Conservation (phyloP, 2,888 invertebrate species). For the Drosophila pseudotakahashii region DNA sequence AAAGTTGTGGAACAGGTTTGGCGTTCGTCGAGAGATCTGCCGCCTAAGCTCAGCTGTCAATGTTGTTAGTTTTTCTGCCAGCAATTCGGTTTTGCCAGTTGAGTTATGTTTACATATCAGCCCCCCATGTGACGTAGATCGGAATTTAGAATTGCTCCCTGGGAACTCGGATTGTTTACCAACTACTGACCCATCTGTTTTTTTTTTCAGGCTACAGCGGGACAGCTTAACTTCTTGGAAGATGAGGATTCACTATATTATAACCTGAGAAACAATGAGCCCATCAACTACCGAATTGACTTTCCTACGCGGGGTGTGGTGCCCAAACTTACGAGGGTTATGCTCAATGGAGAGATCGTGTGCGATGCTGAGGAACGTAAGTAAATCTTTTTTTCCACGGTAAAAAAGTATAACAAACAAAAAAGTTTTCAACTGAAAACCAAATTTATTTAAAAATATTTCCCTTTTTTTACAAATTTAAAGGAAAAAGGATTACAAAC, state of each 20-base stretch:
- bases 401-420: too few species aligned
- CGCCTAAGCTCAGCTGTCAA: conserved; percentile 5
- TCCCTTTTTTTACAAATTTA: too few species aligned
- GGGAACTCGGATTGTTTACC: neutral
- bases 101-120: conserved; percentile 20
- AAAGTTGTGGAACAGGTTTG: conserved; percentile 42
- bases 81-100: conserved; percentile 36
- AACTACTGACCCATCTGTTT: conserved; percentile 3
- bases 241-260: conserved; percentile 60
- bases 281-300: conserved; percentile 85
- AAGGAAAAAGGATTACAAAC: too few species aligned
- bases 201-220: conserved; percentile 66
- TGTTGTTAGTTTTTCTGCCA: conserved; percentile 6
- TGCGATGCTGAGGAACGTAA: conserved; percentile 86
- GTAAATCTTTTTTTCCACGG: neutral
- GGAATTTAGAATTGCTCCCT: neutral
- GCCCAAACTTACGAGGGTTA: conserved; percentile 86
- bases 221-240: conserved; percentile 63
- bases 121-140: conserved; percentile 7
- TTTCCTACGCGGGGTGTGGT: conserved; percentile 86
- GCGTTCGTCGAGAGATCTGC: neutral
- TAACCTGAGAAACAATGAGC: conserved; percentile 70
- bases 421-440: too few species aligned
- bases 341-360: conserved; percentile 85
- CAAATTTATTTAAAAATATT: too few species aligned